Base-by-base conservation (phyloP, 2,888 invertebrate species). In the Trissolcus brochymenae region DNA sequence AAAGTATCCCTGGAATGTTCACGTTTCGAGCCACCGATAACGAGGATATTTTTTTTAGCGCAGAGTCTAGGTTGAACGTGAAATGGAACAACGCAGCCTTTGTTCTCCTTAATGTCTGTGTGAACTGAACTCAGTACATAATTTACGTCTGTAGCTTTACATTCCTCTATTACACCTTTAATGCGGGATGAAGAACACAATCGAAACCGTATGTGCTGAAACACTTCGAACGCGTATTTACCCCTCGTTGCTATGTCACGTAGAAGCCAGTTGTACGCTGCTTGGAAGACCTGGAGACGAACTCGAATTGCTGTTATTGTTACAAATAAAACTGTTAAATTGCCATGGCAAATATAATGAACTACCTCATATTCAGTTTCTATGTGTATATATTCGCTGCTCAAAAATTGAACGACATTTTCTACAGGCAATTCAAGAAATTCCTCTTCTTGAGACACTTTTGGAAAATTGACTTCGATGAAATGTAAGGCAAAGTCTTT, bases 21-120 rank as follows among this genome's bases (percentile, higher is more conserved):
- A 59, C 96, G 92, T 83, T 95, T 94, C 1, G 95, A 95, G 13
- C 98, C 98, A 21, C 98, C 98, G 78, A 96, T 95, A 54, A 98
- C 93, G 84, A 95, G 94, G 78, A 98, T 94, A 85, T 94, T 93
- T 87, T 96, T 96, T 79, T 96, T 94, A 0, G 97, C 96, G 86
- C 95, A 93, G 80, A 94, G 92, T 6, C 97, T 92, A 0, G 97
- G 97, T 85, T 94, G 93, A 29, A 93, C 94, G 16, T 93, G 91
- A 80, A 95, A 89, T 17, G 95, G 92, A 66, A 96, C 95, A 70
- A 96, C 89, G 82, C 94, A 94, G 4, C 95, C 95, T 67, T 94
- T 93, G 79, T 94, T 93, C 0, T 92, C 92, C 79, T 93, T 92
- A 89, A 96, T 92, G 89, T 96, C 96, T 79, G 93, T 93, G 84